These are phyloP conservation scores for Rhinogobius similis DNA, from an alignment of 2,113 vertebrate genomes.

Conservation along the genomic window DNA sequence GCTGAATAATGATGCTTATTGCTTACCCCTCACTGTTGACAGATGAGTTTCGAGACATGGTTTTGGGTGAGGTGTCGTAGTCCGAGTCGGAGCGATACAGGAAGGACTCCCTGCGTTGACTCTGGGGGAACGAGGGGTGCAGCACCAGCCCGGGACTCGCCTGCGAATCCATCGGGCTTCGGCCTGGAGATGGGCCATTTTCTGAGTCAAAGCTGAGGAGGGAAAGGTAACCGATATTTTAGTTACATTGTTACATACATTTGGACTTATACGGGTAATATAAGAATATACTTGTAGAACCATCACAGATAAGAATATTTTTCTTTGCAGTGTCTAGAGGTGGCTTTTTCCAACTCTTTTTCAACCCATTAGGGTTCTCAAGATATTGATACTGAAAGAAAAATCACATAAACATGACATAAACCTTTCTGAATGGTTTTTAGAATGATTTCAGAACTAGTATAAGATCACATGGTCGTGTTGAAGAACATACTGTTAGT, in stretches of 20 bases:
- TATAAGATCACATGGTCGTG: too few species aligned
- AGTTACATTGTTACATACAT: not conserved
- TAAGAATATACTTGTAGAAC: not conserved
- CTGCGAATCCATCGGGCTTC: slow-evolving; percentile 92
- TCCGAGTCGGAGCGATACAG: slow-evolving; percentile 93
- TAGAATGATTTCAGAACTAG: too few species aligned
- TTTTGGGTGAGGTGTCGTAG: slow-evolving; percentile 92
- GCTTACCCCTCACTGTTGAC: slow-evolving; percentile 92
- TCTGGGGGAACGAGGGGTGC: slow-evolving; percentile 84
- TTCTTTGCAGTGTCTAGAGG: too few species aligned
- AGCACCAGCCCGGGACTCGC: slow-evolving; percentile 90
- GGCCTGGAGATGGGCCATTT: slow-evolving; percentile 89
- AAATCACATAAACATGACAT: too few species aligned
- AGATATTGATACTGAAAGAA: too few species aligned
- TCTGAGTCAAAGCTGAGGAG: slow-evolving; percentile 85
- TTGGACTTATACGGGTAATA: not conserved
- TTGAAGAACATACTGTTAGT: too few species aligned
- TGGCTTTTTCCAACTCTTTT: too few species aligned
- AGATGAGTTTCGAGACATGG: slow-evolving; percentile 92
- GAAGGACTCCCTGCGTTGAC: slow-evolving; percentile 91
- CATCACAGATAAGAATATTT: not conserved
- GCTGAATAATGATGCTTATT: not conserved
- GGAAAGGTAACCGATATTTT: not conserved
- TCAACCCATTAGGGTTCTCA: too few species aligned
- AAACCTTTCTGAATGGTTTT: too few species aligned